phyloP scores from a whole-genome alignment of 2,888 invertebrate genomes.

The Sinelater perroti region DNA sequence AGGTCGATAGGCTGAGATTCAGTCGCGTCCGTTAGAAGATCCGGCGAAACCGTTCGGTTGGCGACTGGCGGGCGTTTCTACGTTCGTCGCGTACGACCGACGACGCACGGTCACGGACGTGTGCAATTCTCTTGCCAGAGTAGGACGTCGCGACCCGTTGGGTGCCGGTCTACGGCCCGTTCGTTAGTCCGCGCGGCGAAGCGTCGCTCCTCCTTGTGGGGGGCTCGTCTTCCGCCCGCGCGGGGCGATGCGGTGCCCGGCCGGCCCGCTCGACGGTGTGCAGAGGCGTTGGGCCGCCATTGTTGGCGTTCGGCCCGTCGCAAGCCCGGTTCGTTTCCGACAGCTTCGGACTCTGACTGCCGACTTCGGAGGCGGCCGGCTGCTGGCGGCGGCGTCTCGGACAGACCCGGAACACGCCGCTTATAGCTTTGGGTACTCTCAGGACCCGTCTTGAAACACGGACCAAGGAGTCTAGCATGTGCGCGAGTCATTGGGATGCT shows the following conservation, averaged over 20 bases:
- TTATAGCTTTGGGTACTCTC: constrained; percentile 57
- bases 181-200: constrained; percentile 40
- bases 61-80: too few relatives aligned
- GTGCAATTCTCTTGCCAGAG: constrained; percentile 62
- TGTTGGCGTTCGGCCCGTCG: constrained; percentile 44
- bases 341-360: constrained; percentile 31
- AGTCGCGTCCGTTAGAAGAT: constrained; percentile 35
- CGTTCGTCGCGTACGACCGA: constrained; percentile 26
- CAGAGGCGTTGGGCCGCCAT: constrained; percentile 26
- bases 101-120: constrained; percentile 45
- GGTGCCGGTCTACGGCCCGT: constrained; percentile 59
- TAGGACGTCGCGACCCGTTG: constrained; percentile 67
- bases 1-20: constrained; percentile 49
- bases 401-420: constrained; percentile 41
- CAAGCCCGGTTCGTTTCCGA: constrained; percentile 49
- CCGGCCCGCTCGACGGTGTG: constrained; percentile 41
- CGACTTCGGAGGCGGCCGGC: constrained; percentile 5
- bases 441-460: constrained; percentile 82
- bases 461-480: constrained; percentile 79
- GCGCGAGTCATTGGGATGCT: constrained; percentile 74
- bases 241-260: constrained; percentile 33
- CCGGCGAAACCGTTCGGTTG: constrained; percentile 30
- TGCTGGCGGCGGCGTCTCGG: constrained; percentile 15
- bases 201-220: neutral
- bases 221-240: constrained; percentile 10